Base-by-base conservation (phyloP, 2,888 invertebrate species). In the Patella pellucida region DNA sequence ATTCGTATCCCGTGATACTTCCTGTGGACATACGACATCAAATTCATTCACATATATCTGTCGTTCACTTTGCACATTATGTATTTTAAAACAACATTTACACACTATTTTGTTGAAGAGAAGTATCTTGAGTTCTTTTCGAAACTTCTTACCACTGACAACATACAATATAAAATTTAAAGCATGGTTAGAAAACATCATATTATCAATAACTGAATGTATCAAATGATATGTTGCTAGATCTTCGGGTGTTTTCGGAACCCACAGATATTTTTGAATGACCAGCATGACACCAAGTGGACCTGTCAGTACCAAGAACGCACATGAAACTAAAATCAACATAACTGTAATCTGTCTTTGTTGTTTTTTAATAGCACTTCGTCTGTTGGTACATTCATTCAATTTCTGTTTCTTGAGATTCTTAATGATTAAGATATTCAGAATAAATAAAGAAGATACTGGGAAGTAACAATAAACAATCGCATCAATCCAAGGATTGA, bases 111-210 rank as follows among this genome's bases (percentile, higher is more conserved):
- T 41, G 41, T 41, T 41, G 41, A 41, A 7, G 31, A 41, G 9
- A 7, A 41, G 7, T 41, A 41, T 41, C 9, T 41, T 9, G 9
- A 41, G 9, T 9, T 41, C 41, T 41, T 41, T 7, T 41, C 41
- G 41, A 41, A 41, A 79, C 19, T 75, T 72, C 23, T 73, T 56
- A 4, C 76, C 78, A 52, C 78, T 76, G 76, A 79, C 23, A 54
- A 76, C 76, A 62, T 79, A 79, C 15, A 79, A 75, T 19, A 79
- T 31, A 52, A 79, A 79, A 74, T 79, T 79, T 54, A 75, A 62
- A 52, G 75, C 73, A 71, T 79, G 78, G 73, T 79, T 79, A 51
- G 75, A 76, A 73, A 75, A 79, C 78, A 79, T 79, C 31, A 79
- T 76, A 73, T 79, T 79, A 69, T 79, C 76, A 27, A 75, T 75